Percentiles rank a stretch among this genome's conserved stretches.
Evolutionary conservation across 2,888 invertebrate genomes (phyloP).

Genomic region (Iphiclides podalirius): DNA sequence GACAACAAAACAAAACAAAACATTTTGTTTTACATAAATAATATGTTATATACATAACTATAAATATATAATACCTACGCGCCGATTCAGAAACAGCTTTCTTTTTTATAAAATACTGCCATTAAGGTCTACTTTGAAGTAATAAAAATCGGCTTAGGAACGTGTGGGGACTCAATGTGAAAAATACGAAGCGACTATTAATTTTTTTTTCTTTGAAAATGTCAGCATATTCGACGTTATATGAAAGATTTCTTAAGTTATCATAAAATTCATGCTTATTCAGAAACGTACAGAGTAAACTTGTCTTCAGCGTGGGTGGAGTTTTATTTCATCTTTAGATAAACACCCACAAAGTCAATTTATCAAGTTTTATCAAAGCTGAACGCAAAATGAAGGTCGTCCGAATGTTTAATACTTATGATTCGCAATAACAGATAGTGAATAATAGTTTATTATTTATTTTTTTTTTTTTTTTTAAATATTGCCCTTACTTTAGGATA

Average conservation of each 20-base stretch:
- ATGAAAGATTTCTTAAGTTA: constrained; percentile 38
- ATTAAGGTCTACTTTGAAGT: constrained; percentile 63
- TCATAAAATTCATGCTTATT: constrained; percentile 45
- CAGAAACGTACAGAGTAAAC: constrained; percentile 52
- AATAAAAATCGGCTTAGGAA: constrained; percentile 75
- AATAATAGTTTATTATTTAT: too few species aligned
- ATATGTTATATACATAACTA: not conserved
- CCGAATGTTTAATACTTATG: not conserved
- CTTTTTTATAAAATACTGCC: constrained; percentile 57
- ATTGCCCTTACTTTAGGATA: too few species aligned
- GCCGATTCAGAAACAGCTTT: constrained; percentile 44
- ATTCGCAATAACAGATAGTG: too few species aligned
- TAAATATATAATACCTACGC: constrained; percentile 12
- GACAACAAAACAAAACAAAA: too few species aligned
- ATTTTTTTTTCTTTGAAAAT: constrained; percentile 28
- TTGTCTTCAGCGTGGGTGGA: constrained; percentile 58
- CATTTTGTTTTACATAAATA: too few species aligned
- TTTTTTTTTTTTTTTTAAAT: too few species aligned
- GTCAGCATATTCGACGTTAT: constrained; percentile 31
- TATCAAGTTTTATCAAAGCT: too few species aligned
- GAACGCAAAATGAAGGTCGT: constrained; percentile 57
- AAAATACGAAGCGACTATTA: constrained; percentile 41
- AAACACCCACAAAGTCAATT: constrained; percentile 69
- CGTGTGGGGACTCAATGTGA: constrained; percentile 50
- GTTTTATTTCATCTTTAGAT: constrained; percentile 65